phyloP scores from a whole-genome alignment of 2,797 vertebrate genomes.

The Enteromius treurensis region DNA sequence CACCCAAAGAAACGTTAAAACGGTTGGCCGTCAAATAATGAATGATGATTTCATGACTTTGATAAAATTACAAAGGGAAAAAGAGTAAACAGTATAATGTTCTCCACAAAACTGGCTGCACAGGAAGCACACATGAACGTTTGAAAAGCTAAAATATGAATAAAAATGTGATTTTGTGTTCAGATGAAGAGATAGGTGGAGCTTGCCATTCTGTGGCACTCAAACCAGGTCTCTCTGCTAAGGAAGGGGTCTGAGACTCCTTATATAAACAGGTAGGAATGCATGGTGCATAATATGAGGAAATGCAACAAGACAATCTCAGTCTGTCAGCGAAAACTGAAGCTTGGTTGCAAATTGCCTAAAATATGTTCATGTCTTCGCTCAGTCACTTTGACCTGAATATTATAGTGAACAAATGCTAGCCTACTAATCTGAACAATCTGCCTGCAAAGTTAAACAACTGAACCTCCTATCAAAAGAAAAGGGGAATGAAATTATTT shows the following conservation, averaged over 20 bases:
- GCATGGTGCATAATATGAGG: background rate
- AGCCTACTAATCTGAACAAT: background rate
- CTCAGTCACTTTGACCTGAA: background rate
- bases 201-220: background rate
- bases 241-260: background rate
- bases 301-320: background rate
- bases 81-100: background rate
- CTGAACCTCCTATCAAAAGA: background rate
- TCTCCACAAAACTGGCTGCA: background rate
- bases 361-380: background rate
- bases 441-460: background rate
- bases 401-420: background rate
- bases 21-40: background rate
- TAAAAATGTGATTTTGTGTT: conserved; percentile 10
- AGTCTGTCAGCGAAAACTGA: background rate
- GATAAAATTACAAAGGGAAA: background rate
- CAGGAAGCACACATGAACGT: background rate
- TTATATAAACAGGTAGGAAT: background rate
- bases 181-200: background rate
- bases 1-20: conserved; percentile 6
- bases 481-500: background rate
- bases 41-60: background rate
- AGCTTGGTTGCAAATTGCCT: background rate
- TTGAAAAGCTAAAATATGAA: background rate
- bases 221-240: background rate